phyloP scores from a whole-genome alignment of 2,113 vertebrate species.

The Alligator mississippiensis region DNA sequence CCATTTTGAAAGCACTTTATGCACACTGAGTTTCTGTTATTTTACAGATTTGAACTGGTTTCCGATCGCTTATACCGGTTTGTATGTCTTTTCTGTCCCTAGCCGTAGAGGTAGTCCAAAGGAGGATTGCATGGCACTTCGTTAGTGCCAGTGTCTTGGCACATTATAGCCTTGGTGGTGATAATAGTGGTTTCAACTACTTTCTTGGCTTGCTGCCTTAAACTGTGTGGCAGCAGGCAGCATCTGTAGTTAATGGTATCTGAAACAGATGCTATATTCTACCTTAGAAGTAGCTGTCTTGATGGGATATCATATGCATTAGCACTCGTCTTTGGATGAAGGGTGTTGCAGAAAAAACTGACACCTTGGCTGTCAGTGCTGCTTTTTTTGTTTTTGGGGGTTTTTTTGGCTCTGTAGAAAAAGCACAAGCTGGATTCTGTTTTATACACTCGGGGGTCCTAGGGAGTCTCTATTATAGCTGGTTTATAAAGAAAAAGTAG shows the following conservation, averaged over 20 bases:
- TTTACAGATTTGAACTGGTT: too few relatives aligned
- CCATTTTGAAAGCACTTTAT: too few relatives aligned
- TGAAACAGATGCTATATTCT: neutral
- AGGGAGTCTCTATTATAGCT: too few relatives aligned
- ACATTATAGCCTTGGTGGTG: neutral
- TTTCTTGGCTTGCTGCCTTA: neutral
- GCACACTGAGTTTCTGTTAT: too few relatives aligned
- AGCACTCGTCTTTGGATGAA: neutral
- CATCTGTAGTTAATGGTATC: neutral
- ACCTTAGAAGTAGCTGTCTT: rapidly evolving
- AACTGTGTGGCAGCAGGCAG: rapidly evolving
- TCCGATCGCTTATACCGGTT: too few relatives aligned
- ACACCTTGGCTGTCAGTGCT: neutral
- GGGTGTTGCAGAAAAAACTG: neutral
- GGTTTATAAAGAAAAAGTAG: too few relatives aligned
- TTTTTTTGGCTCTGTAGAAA: neutral
- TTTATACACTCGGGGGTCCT: neutral
- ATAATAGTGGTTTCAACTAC: neutral
- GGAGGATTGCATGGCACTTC: neutral
- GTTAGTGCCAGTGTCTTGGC: neutral
- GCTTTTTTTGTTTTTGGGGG: rapidly evolving
- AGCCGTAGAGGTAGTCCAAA: too few relatives aligned
- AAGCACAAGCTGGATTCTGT: neutral
- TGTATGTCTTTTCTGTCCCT: too few relatives aligned
- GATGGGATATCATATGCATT: neutral